Evolutionary conservation across 2,797 vertebrate genomes (phyloP).

Genomic region (Cephalopachus bancanus): DNA sequence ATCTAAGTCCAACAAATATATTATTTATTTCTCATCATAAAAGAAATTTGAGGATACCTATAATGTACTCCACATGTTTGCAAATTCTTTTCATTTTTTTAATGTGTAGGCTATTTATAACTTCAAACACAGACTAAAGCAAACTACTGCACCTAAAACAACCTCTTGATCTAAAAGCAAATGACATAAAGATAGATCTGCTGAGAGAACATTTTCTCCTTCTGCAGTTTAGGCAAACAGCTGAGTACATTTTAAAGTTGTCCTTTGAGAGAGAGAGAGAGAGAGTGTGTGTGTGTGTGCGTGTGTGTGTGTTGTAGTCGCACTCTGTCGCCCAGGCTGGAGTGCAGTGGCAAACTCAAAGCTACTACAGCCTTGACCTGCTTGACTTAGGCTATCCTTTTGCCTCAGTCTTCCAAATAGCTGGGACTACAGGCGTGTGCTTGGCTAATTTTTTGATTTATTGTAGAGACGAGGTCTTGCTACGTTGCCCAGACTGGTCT

Average conservation of each 20-base stretch:
- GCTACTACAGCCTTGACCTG: too few relatives aligned
- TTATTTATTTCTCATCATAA: background rate
- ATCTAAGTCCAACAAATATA: background rate
- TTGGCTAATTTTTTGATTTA: too few relatives aligned
- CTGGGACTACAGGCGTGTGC: too few relatives aligned
- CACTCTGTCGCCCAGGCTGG: too few relatives aligned
- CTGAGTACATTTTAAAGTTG: background rate
- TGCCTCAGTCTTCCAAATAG: too few relatives aligned
- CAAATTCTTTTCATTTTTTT: background rate
- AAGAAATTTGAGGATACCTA: background rate
- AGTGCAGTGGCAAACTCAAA: too few relatives aligned
- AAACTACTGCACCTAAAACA: slow-evolving; percentile 4
- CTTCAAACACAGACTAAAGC: background rate
- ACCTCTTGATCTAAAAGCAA: background rate
- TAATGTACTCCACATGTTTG: background rate
- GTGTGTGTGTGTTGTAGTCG: too few relatives aligned
- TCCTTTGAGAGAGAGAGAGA: background rate
- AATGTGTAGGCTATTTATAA: background rate
- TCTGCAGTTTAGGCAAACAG: background rate
- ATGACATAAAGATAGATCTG: background rate
- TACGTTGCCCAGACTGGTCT: too few relatives aligned
- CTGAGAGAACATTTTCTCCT: background rate
- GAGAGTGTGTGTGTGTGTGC: too few relatives aligned
- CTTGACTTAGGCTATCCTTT: too few relatives aligned
- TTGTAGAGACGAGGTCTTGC: too few relatives aligned